Evolutionary conservation across 2,113 vertebrate genomes (phyloP).

Genomic region (Chroicocephalus ridibundus): DNA sequence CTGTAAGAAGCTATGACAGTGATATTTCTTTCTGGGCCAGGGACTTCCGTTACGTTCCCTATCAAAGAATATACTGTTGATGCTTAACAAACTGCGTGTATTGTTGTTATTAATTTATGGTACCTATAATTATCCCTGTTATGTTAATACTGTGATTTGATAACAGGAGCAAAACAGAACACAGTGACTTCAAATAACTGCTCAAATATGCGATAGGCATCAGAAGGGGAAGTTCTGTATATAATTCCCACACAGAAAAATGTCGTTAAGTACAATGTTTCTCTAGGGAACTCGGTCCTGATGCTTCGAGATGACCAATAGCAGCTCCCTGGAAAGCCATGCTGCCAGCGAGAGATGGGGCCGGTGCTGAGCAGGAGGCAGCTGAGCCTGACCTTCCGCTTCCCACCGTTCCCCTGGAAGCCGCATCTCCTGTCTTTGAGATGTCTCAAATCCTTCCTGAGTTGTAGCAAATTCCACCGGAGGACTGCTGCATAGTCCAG

Average conservation of each 20-base stretch:
- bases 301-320: not conserved
- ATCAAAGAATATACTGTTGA: not conserved
- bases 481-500: not conserved
- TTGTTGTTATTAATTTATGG: constrained; percentile 32
- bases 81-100: not conserved
- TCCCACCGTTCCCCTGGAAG: not conserved
- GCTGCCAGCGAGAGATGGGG: not conserved
- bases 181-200: not conserved
- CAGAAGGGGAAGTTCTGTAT: constrained; percentile 45
- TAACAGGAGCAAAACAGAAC: constrained; percentile 32
- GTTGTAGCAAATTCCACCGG: not conserved
- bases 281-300: not conserved
- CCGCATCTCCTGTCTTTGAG: not conserved
- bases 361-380: not conserved
- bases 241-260: constrained; percentile 62
- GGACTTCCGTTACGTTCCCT: not conserved
- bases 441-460: constrained; percentile 46
- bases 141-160: constrained; percentile 10
- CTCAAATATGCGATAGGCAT: constrained; percentile 52
- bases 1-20: not conserved
- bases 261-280: constrained; percentile 26
- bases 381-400: not conserved
- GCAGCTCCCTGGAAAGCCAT: not conserved
- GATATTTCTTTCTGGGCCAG: not conserved
- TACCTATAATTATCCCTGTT: constrained; percentile 37